Percentiles rank a stretch among this genome's conserved stretches.
Evolutionary conservation across 1,140 invertebrate species (phyloP).

Genomic region (Frieseomelitta varia): DNA sequence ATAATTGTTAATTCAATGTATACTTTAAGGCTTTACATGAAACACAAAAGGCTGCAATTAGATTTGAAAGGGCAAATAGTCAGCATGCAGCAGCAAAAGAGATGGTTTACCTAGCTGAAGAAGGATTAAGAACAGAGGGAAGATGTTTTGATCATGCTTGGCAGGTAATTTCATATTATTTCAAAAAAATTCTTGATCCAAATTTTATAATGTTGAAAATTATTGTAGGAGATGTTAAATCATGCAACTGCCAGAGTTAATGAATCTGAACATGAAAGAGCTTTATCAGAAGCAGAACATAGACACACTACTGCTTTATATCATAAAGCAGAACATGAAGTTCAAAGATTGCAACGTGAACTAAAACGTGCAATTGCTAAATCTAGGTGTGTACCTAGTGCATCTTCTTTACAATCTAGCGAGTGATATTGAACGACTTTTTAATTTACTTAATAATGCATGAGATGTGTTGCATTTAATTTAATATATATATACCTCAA

Average conservation of each 20-base stretch:
- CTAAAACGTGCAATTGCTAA: slow-evolving; percentile 89
- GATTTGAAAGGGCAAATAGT: slow-evolving; percentile 96
- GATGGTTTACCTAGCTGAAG: slow-evolving; percentile 95
- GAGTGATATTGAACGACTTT: slow-evolving; percentile 33
- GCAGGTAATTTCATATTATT: slow-evolving; percentile 84
- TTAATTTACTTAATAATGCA: slow-evolving; percentile 55
- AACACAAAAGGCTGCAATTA: slow-evolving; percentile 92
- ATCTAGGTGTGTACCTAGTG: slow-evolving; percentile 81
- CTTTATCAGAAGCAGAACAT: slow-evolving; percentile 87
- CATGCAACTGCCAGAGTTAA: slow-evolving; percentile 95
- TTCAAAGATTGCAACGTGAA: slow-evolving; percentile 86
- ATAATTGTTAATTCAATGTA: not conserved
- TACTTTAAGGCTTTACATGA: slow-evolving; percentile 83
- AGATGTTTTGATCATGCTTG: slow-evolving; percentile 92
- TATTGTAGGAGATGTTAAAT: slow-evolving; percentile 93
- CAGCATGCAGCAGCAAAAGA: slow-evolving; percentile 96
- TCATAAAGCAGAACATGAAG: slow-evolving; percentile 85
- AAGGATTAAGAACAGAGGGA: slow-evolving; percentile 87
- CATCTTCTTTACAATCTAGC: not conserved
- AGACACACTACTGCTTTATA: slow-evolving; percentile 85
- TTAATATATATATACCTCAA: slow-evolving; percentile 30
- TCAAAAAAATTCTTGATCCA: not conserved
- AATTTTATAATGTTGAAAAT: not conserved
- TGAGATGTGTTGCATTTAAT: slow-evolving; percentile 58
- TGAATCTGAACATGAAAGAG: slow-evolving; percentile 88